Evolutionary conservation across 2,888 invertebrate species (phyloP).

Genomic region (Sceliomorpha sp.): DNA sequence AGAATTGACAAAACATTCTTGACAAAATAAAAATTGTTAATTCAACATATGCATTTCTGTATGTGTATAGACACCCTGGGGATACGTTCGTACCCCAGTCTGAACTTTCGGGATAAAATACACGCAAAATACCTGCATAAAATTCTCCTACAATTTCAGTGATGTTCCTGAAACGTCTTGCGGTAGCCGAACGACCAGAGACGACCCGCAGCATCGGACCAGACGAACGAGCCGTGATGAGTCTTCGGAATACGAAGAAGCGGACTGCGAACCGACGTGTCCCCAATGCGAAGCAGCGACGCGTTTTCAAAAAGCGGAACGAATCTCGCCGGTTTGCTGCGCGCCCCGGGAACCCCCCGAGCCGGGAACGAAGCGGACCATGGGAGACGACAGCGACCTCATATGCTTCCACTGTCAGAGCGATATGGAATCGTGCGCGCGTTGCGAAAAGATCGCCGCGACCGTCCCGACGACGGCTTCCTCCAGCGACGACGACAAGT

Average conservation of each 20-base stretch:
- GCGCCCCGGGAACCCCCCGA: conserved; percentile 68
- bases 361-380: too few species aligned
- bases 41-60: too few species aligned
- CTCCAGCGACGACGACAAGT: conserved; percentile 66
- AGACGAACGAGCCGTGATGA: conserved; percentile 31
- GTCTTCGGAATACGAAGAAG: conserved; percentile 47
- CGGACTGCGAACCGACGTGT: conserved; percentile 57
- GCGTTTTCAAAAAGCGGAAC: conserved; percentile 22
- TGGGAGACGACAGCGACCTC: conserved; percentile 72
- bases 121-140: too few species aligned
- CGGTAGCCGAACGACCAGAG: conserved; percentile 26
- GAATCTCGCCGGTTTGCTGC: conserved; percentile 43
- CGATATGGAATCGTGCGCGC: conserved; percentile 63
- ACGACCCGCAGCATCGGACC: conserved; percentile 33
- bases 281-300: conserved; percentile 59
- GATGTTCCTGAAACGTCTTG: conserved; percentile 43
- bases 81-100: too few species aligned
- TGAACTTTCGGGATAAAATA: too few species aligned
- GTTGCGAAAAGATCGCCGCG: conserved; percentile 65
- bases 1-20: too few species aligned
- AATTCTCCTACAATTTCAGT: conserved; percentile 63
- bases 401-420: conserved; percentile 76
- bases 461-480: conserved; percentile 56
- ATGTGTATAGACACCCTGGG: too few species aligned
- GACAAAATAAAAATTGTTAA: too few species aligned